Conservation (phyloP, 2,888 invertebrate genomes). For the Microctonus aethiopoides region DNA sequence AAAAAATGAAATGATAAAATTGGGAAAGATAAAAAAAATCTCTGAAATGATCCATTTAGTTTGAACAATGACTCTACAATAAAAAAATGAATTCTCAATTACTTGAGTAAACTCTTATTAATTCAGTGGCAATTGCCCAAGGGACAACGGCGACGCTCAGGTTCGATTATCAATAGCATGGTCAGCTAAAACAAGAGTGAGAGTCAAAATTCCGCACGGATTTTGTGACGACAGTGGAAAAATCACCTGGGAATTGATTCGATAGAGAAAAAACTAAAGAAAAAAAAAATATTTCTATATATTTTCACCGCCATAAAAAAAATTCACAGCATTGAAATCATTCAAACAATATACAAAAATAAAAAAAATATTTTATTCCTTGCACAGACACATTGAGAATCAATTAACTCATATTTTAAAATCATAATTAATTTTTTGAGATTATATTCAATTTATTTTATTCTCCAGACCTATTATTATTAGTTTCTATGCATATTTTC, state of each 20-base stretch:
- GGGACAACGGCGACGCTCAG: not conserved
- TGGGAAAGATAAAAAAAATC: not conserved
- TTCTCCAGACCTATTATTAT: too few species aligned
- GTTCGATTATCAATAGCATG: not conserved
- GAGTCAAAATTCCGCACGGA: not conserved
- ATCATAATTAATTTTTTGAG: too few species aligned
- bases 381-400: too few species aligned
- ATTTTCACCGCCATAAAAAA: not conserved
- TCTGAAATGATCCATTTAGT: not conserved
- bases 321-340: not conserved
- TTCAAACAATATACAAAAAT: not conserved
- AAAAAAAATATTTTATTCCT: too few species aligned
- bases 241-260: not conserved
- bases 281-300: not conserved
- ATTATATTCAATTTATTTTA: too few species aligned
- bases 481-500: too few species aligned
- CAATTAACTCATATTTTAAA: too few species aligned
- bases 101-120: not conserved
- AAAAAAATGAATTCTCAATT: not conserved
- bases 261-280: not conserved
- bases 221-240: not conserved
- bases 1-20: not conserved
- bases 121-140: constrained; percentile 1
- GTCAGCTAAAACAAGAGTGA: not conserved
- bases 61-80: not conserved